A percentile compares a stretch with the other conserved stretches of the same genome.
phyloP scores from a whole-genome alignment of 2,888 invertebrate species.

The Ichneumoninae sp. region DNA sequence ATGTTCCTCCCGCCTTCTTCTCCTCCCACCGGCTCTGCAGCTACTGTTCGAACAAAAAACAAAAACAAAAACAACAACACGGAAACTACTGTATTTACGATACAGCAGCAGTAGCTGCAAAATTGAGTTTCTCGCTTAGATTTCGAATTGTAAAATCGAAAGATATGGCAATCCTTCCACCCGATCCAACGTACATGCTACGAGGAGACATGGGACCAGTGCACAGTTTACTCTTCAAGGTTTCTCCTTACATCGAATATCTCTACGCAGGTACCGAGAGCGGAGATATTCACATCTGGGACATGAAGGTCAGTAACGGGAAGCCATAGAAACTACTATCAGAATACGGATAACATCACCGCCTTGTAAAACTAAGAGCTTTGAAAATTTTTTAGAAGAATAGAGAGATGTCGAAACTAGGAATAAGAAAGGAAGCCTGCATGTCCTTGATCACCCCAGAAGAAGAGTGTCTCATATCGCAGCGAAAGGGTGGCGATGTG shows the following conservation, averaged over 20 bases:
- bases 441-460: constrained; percentile 87
- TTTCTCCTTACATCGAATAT: constrained; percentile 83
- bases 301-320: constrained; percentile 88
- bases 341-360: background rate
- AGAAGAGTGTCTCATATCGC: constrained; percentile 88
- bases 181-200: constrained; percentile 91
- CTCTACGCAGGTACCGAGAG: constrained; percentile 91
- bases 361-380: background rate
- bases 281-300: constrained; percentile 92
- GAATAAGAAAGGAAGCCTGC: constrained; percentile 86
- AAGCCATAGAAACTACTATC: background rate
- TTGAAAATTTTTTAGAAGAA: constrained; percentile 86
- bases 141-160: background rate
- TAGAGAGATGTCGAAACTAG: constrained; percentile 88
- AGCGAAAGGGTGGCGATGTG: constrained; percentile 90
- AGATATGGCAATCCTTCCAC: constrained; percentile 89
- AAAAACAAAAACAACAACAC: constrained; percentile 17
- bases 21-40: background rate
- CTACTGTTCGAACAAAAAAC: background rate
- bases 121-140: background rate
- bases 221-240: constrained; percentile 89
- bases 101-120: background rate
- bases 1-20: constrained; percentile 69
- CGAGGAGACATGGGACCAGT: constrained; percentile 90
- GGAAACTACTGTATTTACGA: background rate